Base-by-base conservation (phyloP, 2,797 vertebrate species). In the Distichodus sexfasciatus region DNA sequence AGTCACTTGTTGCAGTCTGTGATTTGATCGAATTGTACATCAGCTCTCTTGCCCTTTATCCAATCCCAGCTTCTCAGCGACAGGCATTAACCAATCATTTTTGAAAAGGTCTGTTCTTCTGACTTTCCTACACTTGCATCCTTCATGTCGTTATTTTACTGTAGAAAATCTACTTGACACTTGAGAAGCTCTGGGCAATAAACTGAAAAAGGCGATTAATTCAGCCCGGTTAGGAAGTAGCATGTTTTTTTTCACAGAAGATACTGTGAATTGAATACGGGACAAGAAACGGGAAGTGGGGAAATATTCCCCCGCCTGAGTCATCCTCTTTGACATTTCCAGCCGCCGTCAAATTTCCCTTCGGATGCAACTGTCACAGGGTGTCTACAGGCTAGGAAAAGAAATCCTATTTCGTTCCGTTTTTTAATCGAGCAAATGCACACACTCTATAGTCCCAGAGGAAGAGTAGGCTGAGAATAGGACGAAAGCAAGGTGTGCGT, bases 351-450 rank as follows among this genome's bases (percentile, higher is more conserved):
- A 4, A 48, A 69, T 29, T 12, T 33, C 35, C 31, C 26, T 15
- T 46, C 4, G 6, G 9, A 44, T 8, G 14, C 6, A 61, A 72
- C 44, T 44, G 57, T 66, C 66, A 64, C 31, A 43, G 19, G n/a
- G n/a, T n/a, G n/a, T n/a, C n/a, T n/a, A n/a, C n/a, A n/a, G n/a
- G n/a, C n/a, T n/a, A n/a, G n/a, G n/a, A 26, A 33, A 33, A 48
- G 53, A 71, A 51, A 59, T 44, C 51, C 29, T 58, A 35, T 74
- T 59, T 26, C 58, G 43, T 57, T n/a, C n/a, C n/a, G n/a, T n/a
- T n/a, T 57, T 77, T 60, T 69, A 60, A 66, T 62, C 23, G 46
- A 50, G 6, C 15, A 28, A 43, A 46, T 28, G 43, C 31, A 53
- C 40, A 40, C 6, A 17, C 15, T 7, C 1, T 26, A 36, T 40